Percentiles rank a stretch among this genome's conserved stretches.
Evolutionary conservation across 2,113 vertebrate genomes (phyloP).

Genomic region (Melanocharis versteri): DNA sequence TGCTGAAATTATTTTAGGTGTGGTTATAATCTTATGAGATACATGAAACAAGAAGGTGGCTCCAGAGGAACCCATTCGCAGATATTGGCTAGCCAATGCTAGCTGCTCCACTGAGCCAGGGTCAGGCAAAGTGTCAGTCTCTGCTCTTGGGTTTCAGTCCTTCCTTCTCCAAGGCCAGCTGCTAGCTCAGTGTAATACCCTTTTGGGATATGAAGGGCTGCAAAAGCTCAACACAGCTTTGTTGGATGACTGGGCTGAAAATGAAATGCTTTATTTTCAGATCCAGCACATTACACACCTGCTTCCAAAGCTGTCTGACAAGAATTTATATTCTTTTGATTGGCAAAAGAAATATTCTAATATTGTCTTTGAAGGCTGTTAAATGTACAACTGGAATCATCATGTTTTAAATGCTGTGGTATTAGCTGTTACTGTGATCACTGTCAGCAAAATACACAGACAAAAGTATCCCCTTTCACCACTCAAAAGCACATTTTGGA

Average conservation of each 20-base stretch:
- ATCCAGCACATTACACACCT: background rate
- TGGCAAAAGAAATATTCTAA: background rate
- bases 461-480: background rate
- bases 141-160: background rate
- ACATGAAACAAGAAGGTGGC: background rate
- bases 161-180: background rate
- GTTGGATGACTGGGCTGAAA: constrained; percentile 21
- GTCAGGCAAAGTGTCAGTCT: background rate
- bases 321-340: background rate
- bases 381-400: background rate
- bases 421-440: constrained; percentile 44
- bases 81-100: background rate
- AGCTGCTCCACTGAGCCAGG: background rate
- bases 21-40: background rate
- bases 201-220: background rate
- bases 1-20: background rate
- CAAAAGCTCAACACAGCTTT: background rate
- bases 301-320: background rate
- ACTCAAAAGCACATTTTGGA: background rate
- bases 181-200: background rate
- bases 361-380: constrained; percentile 6
- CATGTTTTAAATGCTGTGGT: background rate
- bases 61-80: background rate
- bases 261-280: background rate
- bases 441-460: background rate